Evolutionary conservation across 2,797 vertebrate species (phyloP).

Genomic region (Rhinichthys osculus): DNA sequence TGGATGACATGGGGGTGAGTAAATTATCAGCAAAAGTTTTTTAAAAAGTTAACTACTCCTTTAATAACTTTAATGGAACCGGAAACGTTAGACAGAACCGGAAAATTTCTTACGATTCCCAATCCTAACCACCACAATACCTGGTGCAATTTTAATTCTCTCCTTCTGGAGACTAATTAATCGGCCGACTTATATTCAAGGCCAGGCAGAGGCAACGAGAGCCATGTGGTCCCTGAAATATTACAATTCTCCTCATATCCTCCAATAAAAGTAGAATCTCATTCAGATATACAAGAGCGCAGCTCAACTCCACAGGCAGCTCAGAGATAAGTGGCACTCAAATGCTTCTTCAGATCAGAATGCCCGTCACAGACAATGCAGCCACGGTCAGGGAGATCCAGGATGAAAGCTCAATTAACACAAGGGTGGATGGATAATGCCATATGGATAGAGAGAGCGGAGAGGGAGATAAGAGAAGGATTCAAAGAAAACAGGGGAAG

Average conservation of each 20-base stretch:
- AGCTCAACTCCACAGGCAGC: neutral
- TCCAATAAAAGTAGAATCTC: constrained; percentile 35
- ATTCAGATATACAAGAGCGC: constrained; percentile 16
- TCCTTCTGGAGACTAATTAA: constrained; percentile 24
- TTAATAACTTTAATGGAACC: too few relatives aligned
- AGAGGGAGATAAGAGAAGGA: neutral
- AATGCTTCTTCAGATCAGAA: constrained; percentile 45
- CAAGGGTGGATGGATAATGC: constrained; percentile 30
- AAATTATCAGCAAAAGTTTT: too few relatives aligned
- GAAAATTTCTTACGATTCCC: too few relatives aligned
- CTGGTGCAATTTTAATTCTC: neutral
- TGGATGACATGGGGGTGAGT: too few relatives aligned
- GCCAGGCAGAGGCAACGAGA: constrained; percentile 3
- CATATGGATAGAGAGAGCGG: constrained; percentile 5
- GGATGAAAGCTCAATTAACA: constrained; percentile 44
- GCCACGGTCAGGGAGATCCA: constrained; percentile 14
- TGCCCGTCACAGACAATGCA: constrained; percentile 29
- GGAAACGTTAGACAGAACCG: too few relatives aligned
- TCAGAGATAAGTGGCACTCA: constrained; percentile 40
- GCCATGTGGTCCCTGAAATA: constrained; percentile 9
- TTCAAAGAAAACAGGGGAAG: neutral
- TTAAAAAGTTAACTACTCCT: too few relatives aligned
- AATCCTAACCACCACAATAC: neutral
- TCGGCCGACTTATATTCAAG: constrained; percentile 1
- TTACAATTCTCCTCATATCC: constrained; percentile 50